Evolutionary conservation across 2,888 invertebrate species (phyloP).

Genomic region (Eilema griseolum): DNA sequence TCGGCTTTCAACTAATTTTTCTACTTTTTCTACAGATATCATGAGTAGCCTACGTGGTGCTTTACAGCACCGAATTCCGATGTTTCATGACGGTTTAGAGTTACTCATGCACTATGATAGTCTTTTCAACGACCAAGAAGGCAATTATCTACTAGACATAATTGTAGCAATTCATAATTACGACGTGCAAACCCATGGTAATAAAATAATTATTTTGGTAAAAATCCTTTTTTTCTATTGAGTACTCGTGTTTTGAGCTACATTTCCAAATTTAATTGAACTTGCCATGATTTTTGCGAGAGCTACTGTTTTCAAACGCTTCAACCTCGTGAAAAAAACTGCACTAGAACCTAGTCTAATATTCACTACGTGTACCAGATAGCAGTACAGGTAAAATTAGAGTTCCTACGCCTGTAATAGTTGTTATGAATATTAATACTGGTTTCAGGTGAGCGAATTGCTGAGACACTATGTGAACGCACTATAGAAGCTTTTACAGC

Average conservation of each 20-base stretch:
- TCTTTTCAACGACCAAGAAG: constrained; percentile 7
- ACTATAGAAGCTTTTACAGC: background rate
- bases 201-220: background rate
- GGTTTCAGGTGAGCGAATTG: background rate
- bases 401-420: background rate
- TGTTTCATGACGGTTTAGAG: background rate
- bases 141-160: background rate
- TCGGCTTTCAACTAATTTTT: background rate
- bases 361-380: background rate
- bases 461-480: constrained; percentile 1
- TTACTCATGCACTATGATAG: constrained; percentile 1
- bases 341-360: no score
- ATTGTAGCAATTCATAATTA: constrained; percentile 7
- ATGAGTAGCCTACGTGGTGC: background rate
- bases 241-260: background rate
- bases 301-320: background rate
- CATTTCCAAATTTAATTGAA: no score
- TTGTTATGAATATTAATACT: background rate
- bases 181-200: constrained; percentile 7
- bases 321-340: background rate
- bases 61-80: background rate
- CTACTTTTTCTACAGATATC: constrained; percentile 4
- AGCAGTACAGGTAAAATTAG: background rate
- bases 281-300: no score
- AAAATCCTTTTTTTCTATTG: background rate